phyloP scores from a whole-genome alignment of 2,797 vertebrate genomes.

The Acrossocheilus fasciatus region DNA sequence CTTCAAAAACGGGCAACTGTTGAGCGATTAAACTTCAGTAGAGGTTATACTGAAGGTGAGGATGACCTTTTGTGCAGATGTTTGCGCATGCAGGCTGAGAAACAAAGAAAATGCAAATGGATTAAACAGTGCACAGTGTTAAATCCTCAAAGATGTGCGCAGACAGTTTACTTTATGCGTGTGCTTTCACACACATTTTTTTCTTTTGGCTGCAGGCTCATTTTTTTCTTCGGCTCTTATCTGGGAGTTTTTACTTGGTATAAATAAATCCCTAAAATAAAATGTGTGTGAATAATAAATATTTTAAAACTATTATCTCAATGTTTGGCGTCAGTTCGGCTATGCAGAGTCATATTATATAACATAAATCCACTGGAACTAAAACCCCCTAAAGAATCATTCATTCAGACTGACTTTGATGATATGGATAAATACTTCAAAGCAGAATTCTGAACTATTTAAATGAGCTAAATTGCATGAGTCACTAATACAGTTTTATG shows the following conservation, averaged over 20 bases:
- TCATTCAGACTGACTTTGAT: not conserved
- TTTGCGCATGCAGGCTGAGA: not conserved
- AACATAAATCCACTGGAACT: not conserved
- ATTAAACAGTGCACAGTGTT: constrained; percentile 23
- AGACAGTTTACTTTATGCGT: constrained; percentile 38
- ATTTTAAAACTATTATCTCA: constrained; percentile 1
- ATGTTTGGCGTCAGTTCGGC: not conserved
- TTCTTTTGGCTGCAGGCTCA: constrained; percentile 44
- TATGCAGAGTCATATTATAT: not conserved
- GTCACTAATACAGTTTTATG: not conserved
- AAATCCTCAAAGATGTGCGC: constrained; percentile 43
- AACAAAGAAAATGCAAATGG: constrained; percentile 17
- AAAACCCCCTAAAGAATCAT: not conserved
- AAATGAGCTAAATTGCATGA: not conserved
- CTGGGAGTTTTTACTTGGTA: constrained; percentile 20
- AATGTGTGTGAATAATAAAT: constrained; percentile 4
- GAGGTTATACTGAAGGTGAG: constrained; percentile 45
- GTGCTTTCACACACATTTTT: constrained; percentile 15
- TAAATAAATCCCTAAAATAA: constrained; percentile 39
- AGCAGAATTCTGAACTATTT: not conserved
- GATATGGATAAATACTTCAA: not conserved
- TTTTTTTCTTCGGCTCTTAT: constrained; percentile 41
- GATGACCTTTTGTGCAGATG: constrained; percentile 32
- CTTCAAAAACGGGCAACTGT: constrained; percentile 39
- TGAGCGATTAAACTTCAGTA: constrained; percentile 26